Evolutionary conservation across 2,888 invertebrate species (phyloP).

Genomic region (Agrypnus murinus): DNA sequence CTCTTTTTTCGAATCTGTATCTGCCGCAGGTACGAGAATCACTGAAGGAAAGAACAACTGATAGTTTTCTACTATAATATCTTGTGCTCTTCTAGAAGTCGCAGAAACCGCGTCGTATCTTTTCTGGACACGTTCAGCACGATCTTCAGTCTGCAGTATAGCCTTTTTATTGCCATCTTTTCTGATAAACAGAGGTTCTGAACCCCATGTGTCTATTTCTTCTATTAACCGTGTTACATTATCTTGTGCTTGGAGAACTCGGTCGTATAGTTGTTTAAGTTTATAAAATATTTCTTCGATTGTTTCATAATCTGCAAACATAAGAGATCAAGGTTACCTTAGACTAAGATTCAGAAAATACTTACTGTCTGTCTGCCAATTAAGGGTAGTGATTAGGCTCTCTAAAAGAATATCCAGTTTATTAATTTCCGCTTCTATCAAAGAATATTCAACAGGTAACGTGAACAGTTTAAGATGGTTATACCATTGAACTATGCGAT

Average conservation of each 20-base stretch:
- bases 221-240: constrained; percentile 77
- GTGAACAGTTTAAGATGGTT: constrained; percentile 86
- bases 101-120: constrained; percentile 72
- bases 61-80: constrained; percentile 79
- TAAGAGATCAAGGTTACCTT: constrained; percentile 5
- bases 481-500: constrained; percentile 85
- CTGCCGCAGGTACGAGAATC: too few species aligned
- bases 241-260: constrained; percentile 79
- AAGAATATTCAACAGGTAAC: constrained; percentile 83
- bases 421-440: constrained; percentile 84
- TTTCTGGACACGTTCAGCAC: constrained; percentile 73
- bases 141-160: constrained; percentile 75
- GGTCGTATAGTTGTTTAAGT: constrained; percentile 82
- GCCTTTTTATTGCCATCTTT: constrained; percentile 78
- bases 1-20: constrained; percentile 45
- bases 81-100: constrained; percentile 75
- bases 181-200: constrained; percentile 83
- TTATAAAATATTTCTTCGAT: constrained; percentile 80
- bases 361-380: constrained; percentile 89
- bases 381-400: constrained; percentile 80
- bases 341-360: constrained; percentile 48
- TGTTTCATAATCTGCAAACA: constrained; percentile 78
- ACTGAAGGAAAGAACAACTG: constrained; percentile 79
- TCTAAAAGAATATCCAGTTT: constrained; percentile 83
- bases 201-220: constrained; percentile 82